Percentiles rank a stretch among this genome's conserved stretches.
Evolutionary conservation across 2,797 vertebrate species (phyloP).

Genomic region (Acrocephalus scirpaceus): DNA sequence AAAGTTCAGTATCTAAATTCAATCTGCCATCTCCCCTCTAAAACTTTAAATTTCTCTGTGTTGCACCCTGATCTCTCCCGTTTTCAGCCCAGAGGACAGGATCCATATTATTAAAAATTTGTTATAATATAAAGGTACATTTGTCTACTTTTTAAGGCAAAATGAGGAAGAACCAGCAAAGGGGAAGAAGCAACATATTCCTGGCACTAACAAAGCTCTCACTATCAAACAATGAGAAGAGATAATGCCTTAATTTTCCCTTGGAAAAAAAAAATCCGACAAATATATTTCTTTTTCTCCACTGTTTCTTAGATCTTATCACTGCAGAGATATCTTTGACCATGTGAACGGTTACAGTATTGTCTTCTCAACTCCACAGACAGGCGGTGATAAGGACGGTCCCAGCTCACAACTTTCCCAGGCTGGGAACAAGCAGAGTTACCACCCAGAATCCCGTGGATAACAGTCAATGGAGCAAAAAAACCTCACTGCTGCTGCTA

Average conservation of each 20-base stretch:
- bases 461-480: not conserved
- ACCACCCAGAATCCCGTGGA: not conserved
- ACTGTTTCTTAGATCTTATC: slow-evolving; percentile 9
- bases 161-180: not conserved
- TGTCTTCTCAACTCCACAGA: not conserved
- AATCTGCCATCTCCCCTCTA: not conserved
- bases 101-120: fast-evolving
- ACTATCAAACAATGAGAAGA: not conserved
- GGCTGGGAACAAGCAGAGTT: not conserved
- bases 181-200: not conserved
- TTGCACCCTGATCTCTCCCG: not conserved
- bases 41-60: not conserved
- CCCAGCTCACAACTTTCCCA: not conserved
- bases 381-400: fast-evolving
- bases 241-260: slow-evolving; percentile 2
- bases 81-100: not conserved
- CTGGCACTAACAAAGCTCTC: not conserved
- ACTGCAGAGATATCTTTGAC: not conserved
- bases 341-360: not conserved
- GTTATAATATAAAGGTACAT: not conserved
- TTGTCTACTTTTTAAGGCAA: not conserved
- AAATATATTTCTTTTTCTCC: not conserved
- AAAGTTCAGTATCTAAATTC: not conserved
- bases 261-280: not conserved
- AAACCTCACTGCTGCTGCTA: fast-evolving